Evolutionary conservation across 2,888 invertebrate genomes (phyloP), one percentile per base, ranked within the genome.

Genomic region (Lydus trimaculatus): DNA sequence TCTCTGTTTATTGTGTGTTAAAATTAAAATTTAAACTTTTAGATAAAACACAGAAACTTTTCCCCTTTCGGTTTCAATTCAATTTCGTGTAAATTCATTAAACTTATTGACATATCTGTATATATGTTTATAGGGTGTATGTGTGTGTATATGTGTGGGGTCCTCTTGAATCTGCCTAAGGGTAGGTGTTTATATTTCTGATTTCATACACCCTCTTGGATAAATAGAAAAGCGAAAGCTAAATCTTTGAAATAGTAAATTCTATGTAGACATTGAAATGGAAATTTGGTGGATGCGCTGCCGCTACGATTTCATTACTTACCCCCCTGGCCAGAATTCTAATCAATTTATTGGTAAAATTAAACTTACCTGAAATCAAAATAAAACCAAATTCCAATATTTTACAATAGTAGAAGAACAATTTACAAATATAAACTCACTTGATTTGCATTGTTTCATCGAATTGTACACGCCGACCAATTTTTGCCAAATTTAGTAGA

Each of bases 351-450:
- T n/a, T n/a, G 23, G 33, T 20, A 20, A 20, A 39, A 56, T 8
- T 6, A 15, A 8, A 65, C 65, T 66, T 66, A 66, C 65, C 65
- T 66, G 65, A 13, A 66, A 66, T 56, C 20, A 36, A 65, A 59
- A 48, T 17, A 3, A 20, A 23, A 20, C 9, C 3, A 11, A 23
- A 52, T 52, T 52, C 9, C 13, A 48, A 17, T 20, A 8, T 13
- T n/a, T 31, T 2, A 15, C 4, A 60, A 33, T 8, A 23, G 20
- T 28, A n/a, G 23, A 33, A 33, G 20, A 31, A 60, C n/a, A n/a
- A n/a, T n/a, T n/a, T n/a, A n/a, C n/a, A n/a, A n/a, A n/a, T n/a
- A 59, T 62, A 11, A 48, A 73, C 73, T 73, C 70, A 73, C 73
- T 73, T 73, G 73, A 60, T 61, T 68, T 31, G 65, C 70, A 73